Evolutionary conservation across 2,888 invertebrate genomes (phyloP), one percentile per base, ranked within the genome.

Genomic region (Lacanobia wlatinum): DNA sequence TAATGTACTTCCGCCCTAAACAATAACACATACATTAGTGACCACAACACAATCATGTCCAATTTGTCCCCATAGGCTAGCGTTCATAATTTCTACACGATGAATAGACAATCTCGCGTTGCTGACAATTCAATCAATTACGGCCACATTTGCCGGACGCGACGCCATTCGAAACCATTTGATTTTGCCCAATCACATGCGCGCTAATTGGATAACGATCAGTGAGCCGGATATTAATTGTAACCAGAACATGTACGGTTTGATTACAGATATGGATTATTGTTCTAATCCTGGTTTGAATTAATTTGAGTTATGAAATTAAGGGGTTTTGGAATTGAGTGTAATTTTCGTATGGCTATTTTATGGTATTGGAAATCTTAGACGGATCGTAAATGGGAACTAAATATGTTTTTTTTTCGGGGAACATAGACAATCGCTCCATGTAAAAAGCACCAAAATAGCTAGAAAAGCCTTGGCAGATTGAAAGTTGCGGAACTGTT

Each of bases 61-160:
- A 56, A 40, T 40, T 52, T 43, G 12, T 46, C 56, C 40, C 14
- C 40, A 53, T 18, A 18, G 28, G 18, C 55, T 40, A n/a, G 3
- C 43, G 65, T 73, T 74, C 50, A 74, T 69, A 76, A 74, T 74
- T 76, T 55, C 61, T 56, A 62, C 3, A 52, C 61, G 14, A 53
- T 80, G 70, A 76, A 75, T 74, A 64, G 76, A 77, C 50, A 78
- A 76, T 73, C 59, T 55, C 23, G 7, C 63, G 38, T 58, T 61
- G 74, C 77, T 56, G 71, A 83, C 71, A 73, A 76, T 78, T 74
- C 65, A 69, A 84, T 83, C 72, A 80, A 78, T 84, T 80, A 72
- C 58, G 58, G 14, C 70, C 71, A 69, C 72, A 75, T 78, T 75
- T 67, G 62, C 58, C 50, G 40, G 64, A 23, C 61, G 40, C 14